Evolutionary conservation across 2,888 invertebrate genomes (phyloP).

Genomic region (Tenthredo amoena): DNA sequence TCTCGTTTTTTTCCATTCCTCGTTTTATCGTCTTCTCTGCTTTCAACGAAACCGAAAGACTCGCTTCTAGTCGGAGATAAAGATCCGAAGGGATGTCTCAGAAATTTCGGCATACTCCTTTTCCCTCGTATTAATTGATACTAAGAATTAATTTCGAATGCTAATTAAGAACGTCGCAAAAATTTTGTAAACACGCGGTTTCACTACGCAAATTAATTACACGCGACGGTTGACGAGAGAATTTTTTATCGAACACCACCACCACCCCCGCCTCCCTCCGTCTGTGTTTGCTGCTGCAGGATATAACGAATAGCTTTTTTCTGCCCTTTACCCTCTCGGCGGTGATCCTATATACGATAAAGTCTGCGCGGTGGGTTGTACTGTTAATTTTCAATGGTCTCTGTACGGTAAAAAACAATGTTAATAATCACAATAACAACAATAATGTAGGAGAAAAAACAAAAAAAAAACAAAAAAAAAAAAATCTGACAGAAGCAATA

Average conservation of each 20-base stretch:
- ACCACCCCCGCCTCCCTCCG: too few species aligned
- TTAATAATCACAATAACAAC: background rate
- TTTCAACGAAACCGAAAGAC: background rate
- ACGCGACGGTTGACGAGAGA: slow-evolving; percentile 21
- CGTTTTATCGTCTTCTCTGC: background rate
- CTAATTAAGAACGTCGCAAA: background rate
- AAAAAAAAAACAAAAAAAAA: background rate
- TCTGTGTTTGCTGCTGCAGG: slow-evolving; percentile 5
- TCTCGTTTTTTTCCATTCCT: background rate
- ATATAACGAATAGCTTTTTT: slow-evolving; percentile 8
- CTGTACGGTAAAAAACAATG: background rate
- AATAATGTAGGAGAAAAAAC: background rate
- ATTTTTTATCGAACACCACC: slow-evolving; percentile 3
- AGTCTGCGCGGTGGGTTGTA: background rate
- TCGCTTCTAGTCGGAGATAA: background rate
- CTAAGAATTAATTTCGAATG: slow-evolving; percentile 3
- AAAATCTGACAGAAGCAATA: slow-evolving; percentile 16
- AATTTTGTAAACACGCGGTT: background rate
- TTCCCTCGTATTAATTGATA: background rate
- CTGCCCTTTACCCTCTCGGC: background rate
- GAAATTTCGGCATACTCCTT: background rate
- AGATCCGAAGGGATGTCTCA: background rate
- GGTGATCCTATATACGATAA: background rate
- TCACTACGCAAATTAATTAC: background rate
- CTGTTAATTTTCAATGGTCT: background rate